Evolutionary conservation across 2,113 vertebrate species (phyloP).

Genomic region (Thalassarche chlororhynchos): DNA sequence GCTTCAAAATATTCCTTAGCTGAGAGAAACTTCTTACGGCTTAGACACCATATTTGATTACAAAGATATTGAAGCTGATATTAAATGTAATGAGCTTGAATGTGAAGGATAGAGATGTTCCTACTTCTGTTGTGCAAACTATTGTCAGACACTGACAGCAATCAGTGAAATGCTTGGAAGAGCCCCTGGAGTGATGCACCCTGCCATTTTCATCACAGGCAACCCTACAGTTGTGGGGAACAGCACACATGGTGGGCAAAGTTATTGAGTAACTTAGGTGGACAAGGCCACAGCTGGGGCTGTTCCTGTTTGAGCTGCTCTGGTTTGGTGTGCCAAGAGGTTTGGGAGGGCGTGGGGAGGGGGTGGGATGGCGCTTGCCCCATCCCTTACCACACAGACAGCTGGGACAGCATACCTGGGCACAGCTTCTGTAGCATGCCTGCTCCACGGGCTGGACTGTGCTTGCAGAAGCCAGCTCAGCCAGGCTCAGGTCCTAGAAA

Average conservation of each 20-base stretch:
- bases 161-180: not conserved
- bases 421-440: not conserved
- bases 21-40: not conserved
- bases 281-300: not conserved
- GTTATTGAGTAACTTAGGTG: not conserved
- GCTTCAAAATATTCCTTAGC: not conserved
- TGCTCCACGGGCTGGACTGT: not conserved
- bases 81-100: not conserved
- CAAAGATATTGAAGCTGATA: not conserved
- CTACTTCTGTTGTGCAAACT: not conserved
- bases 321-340: not conserved
- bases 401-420: not conserved
- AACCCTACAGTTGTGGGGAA: not conserved
- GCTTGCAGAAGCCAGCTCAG: not conserved
- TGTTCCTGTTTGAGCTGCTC: not conserved
- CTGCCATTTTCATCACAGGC: not conserved
- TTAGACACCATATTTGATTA: not conserved
- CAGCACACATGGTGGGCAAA: no score
- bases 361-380: not conserved
- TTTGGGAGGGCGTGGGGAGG: not conserved
- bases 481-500: not conserved
- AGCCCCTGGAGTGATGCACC: not conserved
- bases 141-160: not conserved
- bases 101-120: not conserved
- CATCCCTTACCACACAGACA: not conserved